These are phyloP conservation scores for Chironomus striatipennis DNA, from an alignment of 1,140 invertebrate species.

Conservation along the genomic window DNA sequence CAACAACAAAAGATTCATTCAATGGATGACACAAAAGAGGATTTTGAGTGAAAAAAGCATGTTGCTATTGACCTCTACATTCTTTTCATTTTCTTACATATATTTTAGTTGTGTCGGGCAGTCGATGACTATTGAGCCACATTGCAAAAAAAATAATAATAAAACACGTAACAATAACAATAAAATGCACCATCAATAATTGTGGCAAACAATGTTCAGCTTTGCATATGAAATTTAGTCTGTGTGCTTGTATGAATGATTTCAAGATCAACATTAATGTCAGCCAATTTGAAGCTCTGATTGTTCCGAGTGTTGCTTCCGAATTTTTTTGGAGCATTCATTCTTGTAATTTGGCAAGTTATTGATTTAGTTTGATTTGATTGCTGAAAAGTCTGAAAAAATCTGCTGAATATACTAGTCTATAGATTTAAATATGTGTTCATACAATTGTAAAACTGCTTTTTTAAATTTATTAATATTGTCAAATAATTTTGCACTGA, in stretches of 20 bases:
- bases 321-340: too few species aligned
- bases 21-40: constrained; percentile 7
- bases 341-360: too few species aligned
- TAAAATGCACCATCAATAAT: constrained; percentile 9
- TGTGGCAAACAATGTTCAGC: not conserved
- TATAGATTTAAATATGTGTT: too few species aligned
- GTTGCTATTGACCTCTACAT: not conserved
- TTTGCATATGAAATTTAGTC: not conserved
- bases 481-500: too few species aligned
- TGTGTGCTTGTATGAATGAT: not conserved
- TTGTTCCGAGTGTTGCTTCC: too few species aligned
- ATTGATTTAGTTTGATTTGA: too few species aligned
- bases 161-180: not conserved
- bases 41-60: constrained; percentile 2
- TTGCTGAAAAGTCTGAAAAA: too few species aligned
- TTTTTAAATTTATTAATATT: too few species aligned
- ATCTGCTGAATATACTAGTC: too few species aligned
- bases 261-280: not conserved
- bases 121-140: too few species aligned
- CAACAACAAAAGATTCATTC: constrained; percentile 13
- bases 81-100: not conserved
- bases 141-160: not conserved
- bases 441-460: too few species aligned
- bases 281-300: too few species aligned
- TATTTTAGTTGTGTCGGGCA: not conserved